phyloP scores from a whole-genome alignment of 2,888 invertebrate genomes.

The Peribatodes rhomboidaria region DNA sequence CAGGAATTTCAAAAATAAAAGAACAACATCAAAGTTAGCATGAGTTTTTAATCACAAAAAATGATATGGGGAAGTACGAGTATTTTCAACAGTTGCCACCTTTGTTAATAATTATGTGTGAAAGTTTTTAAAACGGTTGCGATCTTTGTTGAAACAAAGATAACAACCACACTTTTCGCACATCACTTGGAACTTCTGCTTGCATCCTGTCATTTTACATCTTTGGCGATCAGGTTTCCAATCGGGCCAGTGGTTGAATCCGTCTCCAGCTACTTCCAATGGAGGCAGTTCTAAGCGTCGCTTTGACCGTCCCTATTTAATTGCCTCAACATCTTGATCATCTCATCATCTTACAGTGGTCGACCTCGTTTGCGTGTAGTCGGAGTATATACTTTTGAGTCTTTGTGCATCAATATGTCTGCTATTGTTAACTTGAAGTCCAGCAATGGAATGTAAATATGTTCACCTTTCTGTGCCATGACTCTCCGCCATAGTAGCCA shows the following conservation, averaged over 20 bases:
- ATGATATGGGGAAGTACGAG: too few relatives aligned
- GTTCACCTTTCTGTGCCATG: constrained; percentile 37
- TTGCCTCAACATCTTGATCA: neutral
- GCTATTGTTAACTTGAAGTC: constrained; percentile 42
- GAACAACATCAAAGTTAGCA: neutral
- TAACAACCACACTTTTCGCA: neutral
- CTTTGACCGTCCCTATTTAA: constrained; percentile 1
- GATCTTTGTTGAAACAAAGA: constrained; percentile 24
- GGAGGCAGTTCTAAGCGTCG: constrained; percentile 3
- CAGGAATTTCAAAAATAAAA: neutral
- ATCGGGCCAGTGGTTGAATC: neutral
- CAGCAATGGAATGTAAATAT: constrained; percentile 41
- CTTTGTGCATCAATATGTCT: constrained; percentile 34
- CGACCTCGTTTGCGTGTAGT: constrained; percentile 43
- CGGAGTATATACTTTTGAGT: constrained; percentile 38
- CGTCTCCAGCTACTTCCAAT: neutral
- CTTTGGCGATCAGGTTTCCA: neutral
- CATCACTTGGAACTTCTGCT: neutral
- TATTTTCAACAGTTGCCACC: too few relatives aligned
- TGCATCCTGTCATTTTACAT: constrained; percentile 1
- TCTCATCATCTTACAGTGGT: constrained; percentile 25
- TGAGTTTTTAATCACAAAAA: neutral
- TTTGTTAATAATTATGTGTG: neutral
- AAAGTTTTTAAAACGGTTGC: constrained; percentile 20
- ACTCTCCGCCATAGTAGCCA: constrained; percentile 48